phyloP scores from a whole-genome alignment of 2,113 vertebrate species.

The Mirounga angustirostris region DNA sequence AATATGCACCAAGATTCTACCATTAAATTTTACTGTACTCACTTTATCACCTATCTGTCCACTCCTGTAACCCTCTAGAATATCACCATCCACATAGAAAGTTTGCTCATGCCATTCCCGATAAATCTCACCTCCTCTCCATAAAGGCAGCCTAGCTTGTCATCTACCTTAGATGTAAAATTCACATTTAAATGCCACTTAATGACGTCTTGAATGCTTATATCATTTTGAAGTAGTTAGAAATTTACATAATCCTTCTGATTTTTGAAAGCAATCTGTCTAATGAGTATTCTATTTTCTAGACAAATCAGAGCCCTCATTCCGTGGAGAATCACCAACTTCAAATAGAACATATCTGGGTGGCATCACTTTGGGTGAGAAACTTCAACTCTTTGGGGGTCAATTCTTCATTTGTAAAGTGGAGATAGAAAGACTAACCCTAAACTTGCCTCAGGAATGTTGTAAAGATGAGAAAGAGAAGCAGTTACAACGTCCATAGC shows the following conservation, averaged over 20 bases:
- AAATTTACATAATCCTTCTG: not conserved
- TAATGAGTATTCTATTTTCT: not conserved
- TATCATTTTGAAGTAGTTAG: not conserved
- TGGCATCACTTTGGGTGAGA: not conserved
- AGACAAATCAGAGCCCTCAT: not conserved
- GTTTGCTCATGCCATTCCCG: not conserved
- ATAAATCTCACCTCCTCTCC: not conserved
- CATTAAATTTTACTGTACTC: not conserved
- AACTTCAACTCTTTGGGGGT: not conserved
- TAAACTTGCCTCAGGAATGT: not conserved
- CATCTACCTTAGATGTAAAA: slow-evolving; percentile 4
- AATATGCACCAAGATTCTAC: not conserved
- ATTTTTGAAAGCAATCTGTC: slow-evolving; percentile 9
- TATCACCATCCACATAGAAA: not conserved
- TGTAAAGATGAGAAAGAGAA: not conserved
- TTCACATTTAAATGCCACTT: slow-evolving; percentile 29
- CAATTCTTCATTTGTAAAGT: not conserved
- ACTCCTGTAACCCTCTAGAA: not conserved
- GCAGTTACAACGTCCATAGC: not conserved
- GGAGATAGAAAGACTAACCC: not conserved
- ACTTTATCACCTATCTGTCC: not conserved
- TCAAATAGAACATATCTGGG: not conserved
- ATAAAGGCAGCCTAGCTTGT: not conserved
- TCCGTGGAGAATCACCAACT: not conserved
- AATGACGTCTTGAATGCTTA: not conserved